phyloP scores from a whole-genome alignment of 92 coral and sea anemone species.

The Porites lobata region DNA sequence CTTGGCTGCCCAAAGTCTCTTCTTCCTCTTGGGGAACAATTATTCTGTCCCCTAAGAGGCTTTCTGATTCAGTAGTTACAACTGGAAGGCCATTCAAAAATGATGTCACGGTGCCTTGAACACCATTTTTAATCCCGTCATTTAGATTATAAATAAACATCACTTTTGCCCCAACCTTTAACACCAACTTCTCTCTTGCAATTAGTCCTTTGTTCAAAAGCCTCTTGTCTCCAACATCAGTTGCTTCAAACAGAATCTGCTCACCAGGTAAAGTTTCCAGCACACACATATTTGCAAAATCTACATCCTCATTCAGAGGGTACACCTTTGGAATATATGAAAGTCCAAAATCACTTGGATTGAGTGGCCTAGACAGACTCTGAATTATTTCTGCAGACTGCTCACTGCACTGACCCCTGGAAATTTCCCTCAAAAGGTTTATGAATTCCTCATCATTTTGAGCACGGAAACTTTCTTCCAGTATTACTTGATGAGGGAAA shows the following conservation, averaged over 20 bases:
- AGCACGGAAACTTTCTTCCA: conserved; percentile 47
- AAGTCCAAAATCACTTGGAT: conserved; percentile 53
- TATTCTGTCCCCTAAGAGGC: not conserved
- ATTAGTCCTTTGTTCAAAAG: conserved; percentile 30
- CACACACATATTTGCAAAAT: conserved; percentile 39
- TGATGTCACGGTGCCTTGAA: conserved; percentile 36
- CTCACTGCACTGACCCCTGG: conserved; percentile 23
- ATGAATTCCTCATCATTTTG: conserved; percentile 52
- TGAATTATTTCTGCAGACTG: not conserved
- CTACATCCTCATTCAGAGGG: conserved; percentile 68
- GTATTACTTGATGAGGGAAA: conserved; percentile 60
- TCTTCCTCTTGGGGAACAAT: not conserved
- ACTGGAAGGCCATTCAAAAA: conserved; percentile 41
- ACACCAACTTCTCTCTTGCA: conserved; percentile 37
- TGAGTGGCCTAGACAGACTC: conserved; percentile 39
- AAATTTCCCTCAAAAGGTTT: conserved; percentile 31
- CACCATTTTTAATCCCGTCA: conserved; percentile 50
- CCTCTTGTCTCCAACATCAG: conserved; percentile 46
- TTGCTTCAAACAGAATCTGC: conserved; percentile 29
- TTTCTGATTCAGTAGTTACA: not conserved
- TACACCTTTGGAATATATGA: conserved; percentile 57
- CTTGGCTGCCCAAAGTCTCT: too few relatives aligned
- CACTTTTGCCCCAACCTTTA: conserved; percentile 59
- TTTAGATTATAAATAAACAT: conserved; percentile 59
- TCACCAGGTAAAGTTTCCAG: conserved; percentile 48